These are phyloP conservation scores for Artemia sinica DNA, from an alignment of 2,888 invertebrate genomes.

Conservation along the genomic window DNA sequence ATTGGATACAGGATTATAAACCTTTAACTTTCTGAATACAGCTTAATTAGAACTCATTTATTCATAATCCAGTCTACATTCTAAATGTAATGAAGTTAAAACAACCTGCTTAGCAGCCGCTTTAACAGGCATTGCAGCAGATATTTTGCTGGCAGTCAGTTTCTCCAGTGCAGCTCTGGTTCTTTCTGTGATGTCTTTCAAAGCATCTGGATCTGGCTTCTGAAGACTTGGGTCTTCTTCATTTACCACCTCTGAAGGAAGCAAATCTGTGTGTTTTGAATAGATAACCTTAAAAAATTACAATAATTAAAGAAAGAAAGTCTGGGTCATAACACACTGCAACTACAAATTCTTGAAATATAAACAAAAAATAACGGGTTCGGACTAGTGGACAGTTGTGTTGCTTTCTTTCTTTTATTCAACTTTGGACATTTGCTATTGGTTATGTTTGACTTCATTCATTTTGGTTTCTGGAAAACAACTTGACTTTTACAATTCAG, in stretches of 20 bases:
- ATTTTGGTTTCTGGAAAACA: no score
- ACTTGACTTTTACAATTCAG: no score
- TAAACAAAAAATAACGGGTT: background rate
- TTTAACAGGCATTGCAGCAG: conserved; percentile 88
- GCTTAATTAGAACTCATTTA: no score
- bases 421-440: no score
- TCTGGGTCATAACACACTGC: background rate
- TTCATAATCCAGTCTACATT: no score
- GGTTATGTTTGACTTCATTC: no score
- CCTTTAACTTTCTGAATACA: no score
- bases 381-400: background rate
- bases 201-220: conserved; percentile 67
- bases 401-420: background rate
- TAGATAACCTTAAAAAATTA: conserved; percentile 48
- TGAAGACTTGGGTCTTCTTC: conserved; percentile 79
- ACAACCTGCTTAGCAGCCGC: conserved; percentile 70
- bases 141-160: conserved; percentile 70
- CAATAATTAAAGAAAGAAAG: background rate
- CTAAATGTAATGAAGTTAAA: background rate
- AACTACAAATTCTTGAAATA: conserved; percentile 9
- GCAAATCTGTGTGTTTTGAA: conserved; percentile 74
- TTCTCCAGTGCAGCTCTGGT: conserved; percentile 74
- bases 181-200: conserved; percentile 72
- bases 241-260: conserved; percentile 72
- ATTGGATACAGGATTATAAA: no score